Evolutionary conservation across 2,797 vertebrate species (phyloP).

Genomic region (Ctenopoma kingsleyae): DNA sequence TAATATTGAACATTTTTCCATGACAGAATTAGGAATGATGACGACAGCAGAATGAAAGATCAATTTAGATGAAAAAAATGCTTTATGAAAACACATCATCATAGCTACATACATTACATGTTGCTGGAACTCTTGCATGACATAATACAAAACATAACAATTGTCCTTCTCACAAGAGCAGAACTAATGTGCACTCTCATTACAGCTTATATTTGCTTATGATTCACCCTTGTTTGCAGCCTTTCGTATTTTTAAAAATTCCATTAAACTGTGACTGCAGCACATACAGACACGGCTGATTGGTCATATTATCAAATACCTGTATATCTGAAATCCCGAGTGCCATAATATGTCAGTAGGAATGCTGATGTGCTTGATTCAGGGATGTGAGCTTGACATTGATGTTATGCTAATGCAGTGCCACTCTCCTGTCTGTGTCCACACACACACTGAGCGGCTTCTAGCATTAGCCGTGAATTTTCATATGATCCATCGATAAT

Average conservation of each 20-base stretch:
- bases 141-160: conserved; percentile 9
- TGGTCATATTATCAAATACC: conserved; percentile 56
- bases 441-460: conserved; percentile 52
- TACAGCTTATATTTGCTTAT: conserved; percentile 24
- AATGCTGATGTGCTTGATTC: conserved; percentile 74
- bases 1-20: no score
- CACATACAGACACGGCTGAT: conserved; percentile 40
- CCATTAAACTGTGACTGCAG: conserved; percentile 44
- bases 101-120: neutral
- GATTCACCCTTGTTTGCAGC: conserved; percentile 40
- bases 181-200: conserved; percentile 35
- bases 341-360: conserved; percentile 64
- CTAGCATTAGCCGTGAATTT: conserved; percentile 57
- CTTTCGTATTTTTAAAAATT: conserved; percentile 39
- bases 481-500: conserved; percentile 62
- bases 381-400: conserved; percentile 65
- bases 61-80: no score
- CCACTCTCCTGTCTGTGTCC: conserved; percentile 63
- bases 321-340: conserved; percentile 68
- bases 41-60: no score
- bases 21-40: no score
- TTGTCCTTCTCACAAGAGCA: conserved; percentile 9
- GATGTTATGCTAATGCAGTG: conserved; percentile 78
- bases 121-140: conserved; percentile 5
- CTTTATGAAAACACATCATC: no score